Base-by-base conservation (phyloP, 2,797 vertebrate genomes). In the Rhynchotus rufescens region DNA sequence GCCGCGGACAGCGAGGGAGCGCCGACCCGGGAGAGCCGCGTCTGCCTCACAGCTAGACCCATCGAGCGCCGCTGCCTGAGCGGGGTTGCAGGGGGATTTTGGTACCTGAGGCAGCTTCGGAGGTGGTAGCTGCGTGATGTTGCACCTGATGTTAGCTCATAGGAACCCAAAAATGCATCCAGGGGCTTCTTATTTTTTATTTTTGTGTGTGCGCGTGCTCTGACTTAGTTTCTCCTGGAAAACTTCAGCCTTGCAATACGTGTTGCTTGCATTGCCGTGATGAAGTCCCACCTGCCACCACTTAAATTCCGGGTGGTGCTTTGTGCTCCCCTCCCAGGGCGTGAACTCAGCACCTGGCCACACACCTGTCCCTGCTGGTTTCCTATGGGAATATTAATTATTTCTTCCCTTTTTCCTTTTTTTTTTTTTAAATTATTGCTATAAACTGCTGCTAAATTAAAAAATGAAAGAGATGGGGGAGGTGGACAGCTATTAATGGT, bases 31-130 rank as follows among this genome's bases (percentile, higher is more conserved):
- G 91, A 68, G 80, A 84, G 88, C 85, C 40, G 67, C 66, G 64
- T 57, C 26, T 9, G 7, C 73, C 87, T 81, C 84, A 54, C 88
- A 81, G 72, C 80, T 93, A 86, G 91, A 92, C 91, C 79, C 49
- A 71, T 85, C 79, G 87, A 91, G 91, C 90, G 92, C 51, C 91
- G 60, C 90, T 92, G 92, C 73, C 49, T 1, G 1, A 83, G 30
- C 16, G 17, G 89, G 93, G 84, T 90, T 86, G 38, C 30, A 7
- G 23, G 66, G 81, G 62, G 51, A 83, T 86, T 91, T 74, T 30
- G 20, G 65, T 72, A 75, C 45, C 72, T 80, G 51, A 25, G 86
- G 52, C 89, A 30, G 75, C 86, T 75, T 75, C 62, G 30, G 19
- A 6, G 9, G 6, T 67, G 52, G 25, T 38, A 92, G 32, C 71